phyloP scores from a whole-genome alignment of 2,113 vertebrate species.

The Entelurus aequoreus region DNA sequence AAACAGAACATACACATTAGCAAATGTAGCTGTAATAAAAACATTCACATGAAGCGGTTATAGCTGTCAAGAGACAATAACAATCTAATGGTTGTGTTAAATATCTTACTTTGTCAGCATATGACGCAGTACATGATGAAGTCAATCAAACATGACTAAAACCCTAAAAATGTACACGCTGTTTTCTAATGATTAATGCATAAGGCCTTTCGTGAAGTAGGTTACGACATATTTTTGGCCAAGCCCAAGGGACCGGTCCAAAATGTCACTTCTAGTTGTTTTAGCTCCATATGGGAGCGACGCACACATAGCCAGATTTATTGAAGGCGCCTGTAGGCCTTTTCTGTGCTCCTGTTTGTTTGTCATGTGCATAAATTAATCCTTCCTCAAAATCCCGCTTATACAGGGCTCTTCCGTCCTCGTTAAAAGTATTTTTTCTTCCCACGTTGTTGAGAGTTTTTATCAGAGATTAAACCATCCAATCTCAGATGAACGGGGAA shows the following conservation, averaged over 20 bases:
- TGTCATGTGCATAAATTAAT: conserved; percentile 32
- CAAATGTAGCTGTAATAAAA: too few relatives aligned
- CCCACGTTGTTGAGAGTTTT: neutral
- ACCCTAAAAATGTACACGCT: neutral
- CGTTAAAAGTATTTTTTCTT: conserved; percentile 1
- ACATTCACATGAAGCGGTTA: too few relatives aligned
- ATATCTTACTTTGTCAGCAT: too few relatives aligned
- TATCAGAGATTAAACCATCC: conserved; percentile 11
- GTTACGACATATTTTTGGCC: neutral
- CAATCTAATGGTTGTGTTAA: too few relatives aligned
- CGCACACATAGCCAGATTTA: neutral
- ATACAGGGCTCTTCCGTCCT: conserved; percentile 3
- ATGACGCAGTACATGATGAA: neutral
- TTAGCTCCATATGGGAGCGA: conserved; percentile 9
- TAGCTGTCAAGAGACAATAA: too few relatives aligned
- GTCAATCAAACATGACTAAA: neutral
- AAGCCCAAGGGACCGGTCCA: neutral
- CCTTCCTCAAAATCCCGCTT: conserved; percentile 31
- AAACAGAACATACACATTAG: too few relatives aligned
- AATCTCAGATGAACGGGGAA: conserved; percentile 39
- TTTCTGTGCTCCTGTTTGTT: conserved; percentile 8
- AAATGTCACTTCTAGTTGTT: neutral
- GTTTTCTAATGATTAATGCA: neutral
- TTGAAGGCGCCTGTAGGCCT: conserved; percentile 7
- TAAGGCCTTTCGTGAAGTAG: neutral